These are phyloP conservation scores for Amazona guildingii DNA, from an alignment of 2,113 vertebrate genomes.

Conservation along the genomic window DNA sequence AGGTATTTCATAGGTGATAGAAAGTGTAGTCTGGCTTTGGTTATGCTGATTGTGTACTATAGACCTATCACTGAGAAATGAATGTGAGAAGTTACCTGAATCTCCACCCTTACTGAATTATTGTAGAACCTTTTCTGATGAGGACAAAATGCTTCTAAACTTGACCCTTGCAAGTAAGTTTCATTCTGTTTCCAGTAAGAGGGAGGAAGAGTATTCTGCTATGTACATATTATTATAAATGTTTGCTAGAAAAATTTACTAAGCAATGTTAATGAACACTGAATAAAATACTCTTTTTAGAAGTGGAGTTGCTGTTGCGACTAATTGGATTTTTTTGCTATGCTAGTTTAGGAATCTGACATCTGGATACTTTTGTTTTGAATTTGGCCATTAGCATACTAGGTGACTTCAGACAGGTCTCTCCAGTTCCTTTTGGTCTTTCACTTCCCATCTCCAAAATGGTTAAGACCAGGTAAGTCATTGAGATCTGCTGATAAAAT, in stretches of 20 bases:
- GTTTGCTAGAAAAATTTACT: background rate
- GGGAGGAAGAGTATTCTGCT: background rate
- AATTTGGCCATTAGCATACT: background rate
- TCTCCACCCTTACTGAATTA: background rate
- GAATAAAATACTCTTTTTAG: background rate
- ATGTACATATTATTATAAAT: background rate
- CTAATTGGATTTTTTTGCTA: background rate
- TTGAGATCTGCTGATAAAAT: background rate
- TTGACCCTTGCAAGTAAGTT: background rate
- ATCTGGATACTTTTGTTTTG: background rate
- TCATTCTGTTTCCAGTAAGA: background rate
- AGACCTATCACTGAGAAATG: background rate
- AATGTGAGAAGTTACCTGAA: background rate
- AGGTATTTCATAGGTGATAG: background rate
- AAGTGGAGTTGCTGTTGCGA: background rate
- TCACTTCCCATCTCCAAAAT: background rate
- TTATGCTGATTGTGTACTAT: background rate
- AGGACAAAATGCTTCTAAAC: background rate
- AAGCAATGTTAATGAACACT: background rate
- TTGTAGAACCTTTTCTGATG: background rate
- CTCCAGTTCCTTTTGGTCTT: background rate
- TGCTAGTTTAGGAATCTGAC: background rate
- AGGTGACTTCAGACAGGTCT: background rate
- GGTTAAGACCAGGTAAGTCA: background rate
- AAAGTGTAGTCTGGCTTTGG: background rate